These are phyloP conservation scores for Coregonus clupeaformis DNA, from an alignment of 2,113 vertebrate species.

Conservation along the genomic window DNA sequence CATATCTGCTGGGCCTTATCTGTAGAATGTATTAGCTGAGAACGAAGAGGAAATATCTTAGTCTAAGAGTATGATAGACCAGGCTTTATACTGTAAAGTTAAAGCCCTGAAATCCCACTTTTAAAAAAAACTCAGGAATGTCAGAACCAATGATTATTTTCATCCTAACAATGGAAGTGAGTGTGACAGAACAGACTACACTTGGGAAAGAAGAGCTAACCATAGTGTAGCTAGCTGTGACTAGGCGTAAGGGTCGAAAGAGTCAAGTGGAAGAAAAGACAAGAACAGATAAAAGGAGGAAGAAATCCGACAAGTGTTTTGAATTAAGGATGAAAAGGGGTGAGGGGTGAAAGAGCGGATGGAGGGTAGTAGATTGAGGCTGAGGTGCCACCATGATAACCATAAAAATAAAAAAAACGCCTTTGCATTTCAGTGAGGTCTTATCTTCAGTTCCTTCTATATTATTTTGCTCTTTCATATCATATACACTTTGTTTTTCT, in stretches of 20 bases:
- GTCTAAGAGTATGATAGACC: conserved; percentile 27
- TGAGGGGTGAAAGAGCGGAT: conserved; percentile 30
- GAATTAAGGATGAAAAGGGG: conserved; percentile 1
- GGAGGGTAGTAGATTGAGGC: conserved; percentile 29
- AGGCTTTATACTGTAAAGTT: conserved; percentile 39
- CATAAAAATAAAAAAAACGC: conserved; percentile 50
- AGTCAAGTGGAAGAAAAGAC: neutral
- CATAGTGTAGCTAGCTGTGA: conserved; percentile 24
- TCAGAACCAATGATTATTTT: conserved; percentile 64
- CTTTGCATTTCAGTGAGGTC: conserved; percentile 81
- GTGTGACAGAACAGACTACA: neutral
- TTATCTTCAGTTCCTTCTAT: conserved; percentile 80
- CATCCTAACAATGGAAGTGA: conserved; percentile 31
- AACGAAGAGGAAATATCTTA: neutral
- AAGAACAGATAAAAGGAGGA: neutral
- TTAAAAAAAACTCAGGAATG: conserved; percentile 69
- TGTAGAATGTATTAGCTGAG: conserved; percentile 48
- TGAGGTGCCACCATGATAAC: conserved; percentile 38
- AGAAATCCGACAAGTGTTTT: conserved; percentile 10
- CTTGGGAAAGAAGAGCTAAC: conserved; percentile 3
- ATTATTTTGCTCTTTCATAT: conserved; percentile 88
- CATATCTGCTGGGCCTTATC: conserved; percentile 31
- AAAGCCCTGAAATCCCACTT: conserved; percentile 18
- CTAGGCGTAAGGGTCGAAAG: neutral
- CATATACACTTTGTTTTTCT: conserved; percentile 82